Base-by-base conservation (phyloP, 2,113 vertebrate species). In the Ochotona curzoniae region DNA sequence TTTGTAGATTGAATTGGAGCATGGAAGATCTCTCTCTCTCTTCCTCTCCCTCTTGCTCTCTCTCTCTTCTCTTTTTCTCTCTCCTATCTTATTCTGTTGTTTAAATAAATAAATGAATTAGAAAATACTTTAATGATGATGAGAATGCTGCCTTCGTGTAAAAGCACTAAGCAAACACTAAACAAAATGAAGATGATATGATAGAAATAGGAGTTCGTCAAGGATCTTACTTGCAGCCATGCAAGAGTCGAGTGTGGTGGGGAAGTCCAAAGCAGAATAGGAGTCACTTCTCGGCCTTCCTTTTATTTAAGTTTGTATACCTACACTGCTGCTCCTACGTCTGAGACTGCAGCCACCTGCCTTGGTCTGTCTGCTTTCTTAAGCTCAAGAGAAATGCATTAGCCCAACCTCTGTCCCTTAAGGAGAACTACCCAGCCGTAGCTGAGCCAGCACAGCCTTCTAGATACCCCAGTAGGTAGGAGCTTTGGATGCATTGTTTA, bases 161-260 rank as follows among this genome's bases (percentile, higher is more conserved):
- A 74, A 90, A 90, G 57, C 11, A 49, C 38, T 44, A 44, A 44
- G 38, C 38, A 44, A 44, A 44, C 26, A 30, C 1, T 1, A 84
- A 47, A 80, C 6, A 57, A 49, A 86, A 21, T 71, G 66, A 8
- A 38, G 12, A 4, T 74, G 23, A 57, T 17, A 5, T 18, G 14
- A 57, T 57, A 20, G 54, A 57, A 18, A 57, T 17, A 44, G 54
- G 17, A 57, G 17, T 57, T 57, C 54, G 8, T 15, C 5, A 2
- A 5, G 10, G 14, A 28, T n/a, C 13, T 35, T 12, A 18, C 3
- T 15, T 1, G 0, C 11, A 11, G 60, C 13, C 11, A 23, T 4
- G 8, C 8, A n/a, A 0, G 9, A 3, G 5, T 2, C 35, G 14
- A 6, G 18, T 15, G 28, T 32, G 2, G 11, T 61, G 10, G 32